A percentile compares a stretch with the other conserved stretches of the same genome.
Evolutionary conservation across 35 echinoderm and acorn worm species (phyloP).

Genomic region (Ptychodera flava): DNA sequence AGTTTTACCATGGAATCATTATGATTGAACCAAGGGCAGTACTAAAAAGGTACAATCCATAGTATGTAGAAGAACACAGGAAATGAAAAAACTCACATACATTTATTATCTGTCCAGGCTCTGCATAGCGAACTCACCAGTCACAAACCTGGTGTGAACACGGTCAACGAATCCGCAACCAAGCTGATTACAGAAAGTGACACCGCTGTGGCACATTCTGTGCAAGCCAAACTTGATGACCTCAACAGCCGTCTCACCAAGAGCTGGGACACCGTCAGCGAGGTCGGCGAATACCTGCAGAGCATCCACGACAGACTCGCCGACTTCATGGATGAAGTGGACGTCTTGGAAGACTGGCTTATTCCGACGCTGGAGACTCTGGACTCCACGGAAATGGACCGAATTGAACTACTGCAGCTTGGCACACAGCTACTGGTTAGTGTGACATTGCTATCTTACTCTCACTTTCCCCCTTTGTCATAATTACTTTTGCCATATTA

Average conservation of each 20-base stretch:
- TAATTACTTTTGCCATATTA: too few species aligned
- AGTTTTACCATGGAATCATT: too few species aligned
- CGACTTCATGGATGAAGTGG: slow-evolving; percentile 76
- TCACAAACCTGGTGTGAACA: slow-evolving; percentile 64
- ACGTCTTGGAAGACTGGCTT: slow-evolving; percentile 90
- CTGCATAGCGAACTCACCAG: slow-evolving; percentile 63
- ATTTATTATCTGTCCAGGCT: too few species aligned
- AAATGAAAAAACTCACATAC: too few species aligned
- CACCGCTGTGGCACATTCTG: slow-evolving; percentile 52
- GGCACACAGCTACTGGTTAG: slow-evolving; percentile 64
- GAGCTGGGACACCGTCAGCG: slow-evolving; percentile 35
- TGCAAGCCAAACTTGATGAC: slow-evolving; percentile 70
- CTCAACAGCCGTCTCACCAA: slow-evolving; percentile 69
- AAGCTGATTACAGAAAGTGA: slow-evolving; percentile 74
- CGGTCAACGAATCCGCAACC: slow-evolving; percentile 60
- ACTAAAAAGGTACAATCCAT: too few species aligned
- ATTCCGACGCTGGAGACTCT: slow-evolving; percentile 68
- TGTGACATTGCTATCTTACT: too few species aligned
- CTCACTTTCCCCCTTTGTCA: too few species aligned
- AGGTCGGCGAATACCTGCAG: slow-evolving; percentile 65
- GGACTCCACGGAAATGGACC: slow-evolving; percentile 63
- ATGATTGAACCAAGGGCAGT: too few species aligned
- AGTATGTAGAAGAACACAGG: too few species aligned
- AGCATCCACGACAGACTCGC: slow-evolving; percentile 56
- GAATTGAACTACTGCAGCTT: slow-evolving; percentile 76